Conservation (phyloP, 2,113 vertebrate genomes). For the Embiotoca jacksoni region DNA sequence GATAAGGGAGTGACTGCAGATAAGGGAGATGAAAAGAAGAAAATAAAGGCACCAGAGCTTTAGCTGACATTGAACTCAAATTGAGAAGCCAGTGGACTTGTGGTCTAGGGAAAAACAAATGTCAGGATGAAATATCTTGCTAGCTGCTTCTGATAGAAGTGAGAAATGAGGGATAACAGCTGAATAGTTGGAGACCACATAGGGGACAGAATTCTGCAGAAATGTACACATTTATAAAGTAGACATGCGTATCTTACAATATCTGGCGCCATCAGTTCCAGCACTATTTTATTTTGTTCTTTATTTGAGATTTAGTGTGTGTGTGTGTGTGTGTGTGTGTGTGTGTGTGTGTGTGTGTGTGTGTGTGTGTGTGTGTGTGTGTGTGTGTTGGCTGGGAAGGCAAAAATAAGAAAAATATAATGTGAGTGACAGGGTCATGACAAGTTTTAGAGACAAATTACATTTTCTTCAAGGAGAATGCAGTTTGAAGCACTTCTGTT, state of each 20-base stretch:
- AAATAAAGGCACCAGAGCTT: slow-evolving; percentile 64
- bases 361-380: background rate
- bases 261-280: too few relatives aligned
- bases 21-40: slow-evolving; percentile 72
- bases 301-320: background rate
- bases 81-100: slow-evolving; percentile 51
- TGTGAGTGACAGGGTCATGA: background rate
- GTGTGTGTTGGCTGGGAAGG: background rate
- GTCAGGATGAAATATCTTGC: slow-evolving; percentile 44
- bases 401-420: background rate
- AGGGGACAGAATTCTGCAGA: background rate
- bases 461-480: slow-evolving; percentile 35
- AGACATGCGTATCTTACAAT: background rate
- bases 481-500: slow-evolving; percentile 10
- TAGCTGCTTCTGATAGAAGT: slow-evolving; percentile 42
- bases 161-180: slow-evolving; percentile 32
- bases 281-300: too few relatives aligned
- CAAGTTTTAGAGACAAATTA: slow-evolving; percentile 7
- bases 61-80: slow-evolving; percentile 68
- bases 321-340: too few relatives aligned
- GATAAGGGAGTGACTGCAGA: slow-evolving; percentile 74
- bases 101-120: slow-evolving; percentile 49
- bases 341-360: too few relatives aligned
- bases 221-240: background rate
- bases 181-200: background rate